Evolutionary conservation across 1,140 invertebrate species (phyloP), one percentile per base, ranked within the genome.

Genomic region (Nebria ingens): DNA sequence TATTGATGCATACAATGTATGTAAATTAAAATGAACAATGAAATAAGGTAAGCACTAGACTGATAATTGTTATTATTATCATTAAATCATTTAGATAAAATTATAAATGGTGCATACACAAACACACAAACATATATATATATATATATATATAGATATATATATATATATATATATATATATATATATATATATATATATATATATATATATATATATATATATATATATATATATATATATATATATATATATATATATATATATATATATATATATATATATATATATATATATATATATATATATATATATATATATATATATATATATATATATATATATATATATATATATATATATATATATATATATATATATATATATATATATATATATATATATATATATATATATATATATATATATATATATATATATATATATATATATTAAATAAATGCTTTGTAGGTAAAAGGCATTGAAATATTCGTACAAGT

Each of bases 221-320:
- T n/a, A 34, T n/a, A 34, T n/a, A n/a, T 34, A 34, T 34, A 34
- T 34, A 34, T 34, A n/a, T 34, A 34, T 34, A 34, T 6, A n/a
- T 34, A 34, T 34, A 34, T 34, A 34, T n/a, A 9, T 6, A 9
- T 34, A n/a, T 34, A 9, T 9, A n/a, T 6, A 34, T 34, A 34
- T n/a, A 9, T 9, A 34, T 34, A n/a, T n/a, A 9, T n/a, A n/a
- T 34, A 9, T 6, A 9, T 9, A 34, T 6, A 34, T 34, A 6
- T 34, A n/a, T 34, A 9, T 9, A 9, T 6, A n/a, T 9, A 34
- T 34, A 34, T 34, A n/a, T 34, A 34, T n/a, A 34, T 34, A 34
- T n/a, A 34, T 34, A 34, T n/a, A 34, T 34, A 34, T n/a, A 34
- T n/a, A 34, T 34, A 34, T n/a, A 34, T 34, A 34, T n/a, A 34